phyloP scores from a whole-genome alignment of 2,113 vertebrate genomes.

The Corythornis madagascariensis region DNA sequence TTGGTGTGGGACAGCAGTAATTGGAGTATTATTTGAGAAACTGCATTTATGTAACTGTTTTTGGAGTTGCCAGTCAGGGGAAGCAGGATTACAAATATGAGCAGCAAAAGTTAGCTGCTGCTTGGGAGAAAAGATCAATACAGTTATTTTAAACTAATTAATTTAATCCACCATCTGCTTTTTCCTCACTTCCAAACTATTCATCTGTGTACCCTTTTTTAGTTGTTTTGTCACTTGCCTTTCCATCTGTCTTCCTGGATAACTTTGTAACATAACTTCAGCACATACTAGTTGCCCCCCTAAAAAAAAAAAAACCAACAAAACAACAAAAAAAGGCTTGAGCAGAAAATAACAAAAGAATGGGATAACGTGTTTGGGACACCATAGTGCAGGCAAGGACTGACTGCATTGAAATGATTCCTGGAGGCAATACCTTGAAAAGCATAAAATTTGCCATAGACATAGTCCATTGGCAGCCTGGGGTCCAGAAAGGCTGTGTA shows the following conservation, averaged over 20 bases:
- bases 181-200: constrained; percentile 28
- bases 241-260: constrained; percentile 41
- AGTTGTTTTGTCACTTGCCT: constrained; percentile 17
- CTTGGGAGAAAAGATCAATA: neutral
- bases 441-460: neutral
- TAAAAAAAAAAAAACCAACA: too few species aligned
- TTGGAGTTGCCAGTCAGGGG: neutral
- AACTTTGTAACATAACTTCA: neutral
- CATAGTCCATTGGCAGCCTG: neutral
- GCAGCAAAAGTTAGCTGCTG: neutral
- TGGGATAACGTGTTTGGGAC: neutral
- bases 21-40: neutral
- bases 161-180: constrained; percentile 40
- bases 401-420: neutral
- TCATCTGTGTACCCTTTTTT: constrained; percentile 27
- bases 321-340: neutral
- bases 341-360: neutral
- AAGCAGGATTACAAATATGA: neutral
- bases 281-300: neutral
- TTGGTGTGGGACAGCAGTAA: neutral
- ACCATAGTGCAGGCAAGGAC: neutral
- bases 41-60: neutral
- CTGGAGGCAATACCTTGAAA: neutral
- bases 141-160: neutral
- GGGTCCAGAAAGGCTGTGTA: neutral